Evolutionary conservation across 2,113 vertebrate species (phyloP).

Genomic region (Gopherus evgoodei): DNA sequence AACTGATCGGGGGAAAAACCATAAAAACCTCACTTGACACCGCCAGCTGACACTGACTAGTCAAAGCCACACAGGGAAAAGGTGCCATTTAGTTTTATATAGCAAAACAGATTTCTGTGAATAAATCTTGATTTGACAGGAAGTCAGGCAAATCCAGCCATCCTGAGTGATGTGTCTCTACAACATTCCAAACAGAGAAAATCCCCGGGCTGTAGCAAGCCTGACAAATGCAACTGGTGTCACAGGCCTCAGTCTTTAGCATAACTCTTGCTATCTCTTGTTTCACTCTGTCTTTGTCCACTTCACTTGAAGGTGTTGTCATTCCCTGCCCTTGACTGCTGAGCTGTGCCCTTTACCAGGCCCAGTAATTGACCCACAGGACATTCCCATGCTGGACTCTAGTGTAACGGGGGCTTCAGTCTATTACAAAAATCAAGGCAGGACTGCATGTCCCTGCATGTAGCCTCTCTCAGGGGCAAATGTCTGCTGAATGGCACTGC

Average conservation of each 20-base stretch:
- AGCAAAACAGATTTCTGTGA: background rate
- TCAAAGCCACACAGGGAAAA: background rate
- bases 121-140: background rate
- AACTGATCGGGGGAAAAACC: background rate
- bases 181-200: background rate
- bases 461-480: background rate
- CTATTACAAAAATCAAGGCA: background rate
- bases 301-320: constrained; percentile 1
- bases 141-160: constrained; percentile 3
- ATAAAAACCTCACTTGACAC: background rate
- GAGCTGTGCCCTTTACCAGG: background rate
- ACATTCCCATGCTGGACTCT: background rate
- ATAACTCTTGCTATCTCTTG: background rate
- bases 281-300: background rate
- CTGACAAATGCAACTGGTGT: background rate
- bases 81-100: background rate
- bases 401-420: fast-evolving
- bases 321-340: fast-evolving
- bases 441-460: background rate
- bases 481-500: fast-evolving
- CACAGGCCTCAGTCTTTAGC: background rate
- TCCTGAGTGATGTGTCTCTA: background rate
- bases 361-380: background rate
- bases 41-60: background rate
- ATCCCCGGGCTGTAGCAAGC: background rate